A percentile compares a stretch with the other conserved stretches of the same genome.
These are phyloP conservation scores for Rallus limicola DNA, from an alignment of 2,113 vertebrate species.

Conservation along the genomic window DNA sequence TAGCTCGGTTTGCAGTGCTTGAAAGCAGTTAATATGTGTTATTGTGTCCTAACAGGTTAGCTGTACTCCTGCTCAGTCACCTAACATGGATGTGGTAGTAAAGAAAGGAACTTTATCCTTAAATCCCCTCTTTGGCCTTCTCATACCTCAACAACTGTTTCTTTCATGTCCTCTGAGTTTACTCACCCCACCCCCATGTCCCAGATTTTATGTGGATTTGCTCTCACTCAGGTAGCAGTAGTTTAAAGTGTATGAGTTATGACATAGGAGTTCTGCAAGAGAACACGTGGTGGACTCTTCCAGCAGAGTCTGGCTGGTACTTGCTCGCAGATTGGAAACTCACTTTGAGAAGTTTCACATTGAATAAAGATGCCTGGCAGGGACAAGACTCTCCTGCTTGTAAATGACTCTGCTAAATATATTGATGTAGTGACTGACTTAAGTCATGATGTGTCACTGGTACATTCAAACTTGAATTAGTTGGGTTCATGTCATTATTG, in stretches of 20 bases:
- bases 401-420: background rate
- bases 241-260: background rate
- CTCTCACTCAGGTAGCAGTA: background rate
- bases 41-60: background rate
- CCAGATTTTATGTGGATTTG: background rate
- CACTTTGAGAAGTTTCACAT: background rate
- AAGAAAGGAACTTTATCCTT: background rate
- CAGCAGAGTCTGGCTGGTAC: background rate
- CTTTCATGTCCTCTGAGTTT: background rate
- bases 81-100: background rate
- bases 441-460: background rate
- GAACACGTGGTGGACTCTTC: background rate
- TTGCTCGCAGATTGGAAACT: background rate
- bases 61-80: background rate
- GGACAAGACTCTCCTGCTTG: background rate
- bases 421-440: fast-evolving
- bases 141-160: background rate
- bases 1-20: background rate
- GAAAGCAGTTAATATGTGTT: background rate
- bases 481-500: background rate
- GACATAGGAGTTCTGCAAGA: background rate
- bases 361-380: background rate
- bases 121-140: background rate
- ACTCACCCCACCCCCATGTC: background rate
- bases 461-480: background rate